Percentiles rank a stretch among this genome's conserved stretches.
These are phyloP conservation scores for Cossypha polioptera DNA, from an alignment of 2,797 vertebrate species.

Conservation along the genomic window DNA sequence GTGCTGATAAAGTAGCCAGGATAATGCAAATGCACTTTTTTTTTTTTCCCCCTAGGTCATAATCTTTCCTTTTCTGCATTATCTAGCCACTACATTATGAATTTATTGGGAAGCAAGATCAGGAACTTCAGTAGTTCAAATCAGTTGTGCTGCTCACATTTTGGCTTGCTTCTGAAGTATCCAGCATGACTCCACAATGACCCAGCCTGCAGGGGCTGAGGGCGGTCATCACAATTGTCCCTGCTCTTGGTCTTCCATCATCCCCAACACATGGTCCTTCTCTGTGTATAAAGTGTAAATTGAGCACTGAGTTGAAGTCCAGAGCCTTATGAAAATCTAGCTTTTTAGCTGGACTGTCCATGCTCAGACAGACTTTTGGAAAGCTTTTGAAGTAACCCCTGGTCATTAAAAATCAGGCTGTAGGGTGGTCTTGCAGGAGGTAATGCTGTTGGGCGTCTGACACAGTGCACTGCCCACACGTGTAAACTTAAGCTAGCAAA, in stretches of 20 bases:
- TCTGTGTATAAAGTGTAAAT: background rate
- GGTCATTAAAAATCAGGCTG: background rate
- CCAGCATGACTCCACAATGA: background rate
- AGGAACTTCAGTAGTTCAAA: background rate
- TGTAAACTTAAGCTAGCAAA: background rate
- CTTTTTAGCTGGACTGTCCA: background rate
- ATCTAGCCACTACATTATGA: background rate
- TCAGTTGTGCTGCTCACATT: background rate
- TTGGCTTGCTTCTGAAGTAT: background rate
- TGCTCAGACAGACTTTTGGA: background rate
- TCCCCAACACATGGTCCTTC: background rate
- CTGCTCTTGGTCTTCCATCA: background rate
- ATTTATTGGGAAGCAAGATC: background rate
- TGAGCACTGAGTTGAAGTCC: background rate
- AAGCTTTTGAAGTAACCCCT: background rate
- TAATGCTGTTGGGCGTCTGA: background rate
- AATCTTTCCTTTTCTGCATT: background rate
- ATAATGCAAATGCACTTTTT: background rate
- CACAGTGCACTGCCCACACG: rapidly evolving
- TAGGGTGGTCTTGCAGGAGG: background rate
- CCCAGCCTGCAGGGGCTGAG: rapidly evolving
- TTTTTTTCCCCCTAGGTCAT: background rate
- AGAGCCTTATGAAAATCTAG: background rate
- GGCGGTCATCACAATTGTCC: background rate
- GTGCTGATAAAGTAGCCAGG: background rate